phyloP scores from a whole-genome alignment of 2,797 vertebrate genomes.

The Pteronotus mesoamericanus region DNA sequence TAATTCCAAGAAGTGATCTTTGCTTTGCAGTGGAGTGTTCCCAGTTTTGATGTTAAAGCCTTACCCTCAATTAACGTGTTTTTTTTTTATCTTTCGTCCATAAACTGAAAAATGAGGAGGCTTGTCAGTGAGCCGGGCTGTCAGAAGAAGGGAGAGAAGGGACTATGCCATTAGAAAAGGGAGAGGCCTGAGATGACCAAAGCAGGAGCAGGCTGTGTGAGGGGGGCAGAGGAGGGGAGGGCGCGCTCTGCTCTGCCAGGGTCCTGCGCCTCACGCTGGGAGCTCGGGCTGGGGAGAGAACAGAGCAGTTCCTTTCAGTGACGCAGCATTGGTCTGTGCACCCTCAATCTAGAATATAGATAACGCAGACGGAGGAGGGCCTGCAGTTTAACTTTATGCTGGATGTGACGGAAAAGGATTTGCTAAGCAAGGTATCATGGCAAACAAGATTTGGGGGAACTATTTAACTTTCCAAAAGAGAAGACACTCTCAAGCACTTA shows the following conservation, averaged over 20 bases:
- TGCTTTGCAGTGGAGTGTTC: neutral
- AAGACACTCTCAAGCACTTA: neutral
- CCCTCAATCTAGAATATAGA: neutral
- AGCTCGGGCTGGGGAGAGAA: neutral
- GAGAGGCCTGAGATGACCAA: neutral
- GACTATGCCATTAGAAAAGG: neutral
- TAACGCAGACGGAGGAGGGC: neutral
- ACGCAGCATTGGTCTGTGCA: neutral
- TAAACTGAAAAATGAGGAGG: slow-evolving; percentile 9
- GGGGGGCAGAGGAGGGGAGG: neutral
- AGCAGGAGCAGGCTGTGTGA: fast-evolving
- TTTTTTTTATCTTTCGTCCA: slow-evolving; percentile 26
- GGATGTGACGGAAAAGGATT: neutral
- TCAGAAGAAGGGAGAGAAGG: neutral
- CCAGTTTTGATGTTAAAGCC: slow-evolving; percentile 39
- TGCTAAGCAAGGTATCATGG: neutral
- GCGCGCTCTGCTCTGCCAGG: fast-evolving
- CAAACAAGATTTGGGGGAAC: neutral
- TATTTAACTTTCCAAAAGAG: neutral
- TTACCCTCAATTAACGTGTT: slow-evolving; percentile 46
- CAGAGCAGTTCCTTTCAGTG: neutral
- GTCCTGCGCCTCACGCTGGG: neutral
- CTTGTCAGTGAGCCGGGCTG: neutral
- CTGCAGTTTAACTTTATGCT: neutral
- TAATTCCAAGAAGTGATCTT: slow-evolving; percentile 68